A percentile compares a stretch with the other conserved stretches of the same genome.
phyloP scores from a whole-genome alignment of 2,888 invertebrate species.

The Drepana falcataria region DNA sequence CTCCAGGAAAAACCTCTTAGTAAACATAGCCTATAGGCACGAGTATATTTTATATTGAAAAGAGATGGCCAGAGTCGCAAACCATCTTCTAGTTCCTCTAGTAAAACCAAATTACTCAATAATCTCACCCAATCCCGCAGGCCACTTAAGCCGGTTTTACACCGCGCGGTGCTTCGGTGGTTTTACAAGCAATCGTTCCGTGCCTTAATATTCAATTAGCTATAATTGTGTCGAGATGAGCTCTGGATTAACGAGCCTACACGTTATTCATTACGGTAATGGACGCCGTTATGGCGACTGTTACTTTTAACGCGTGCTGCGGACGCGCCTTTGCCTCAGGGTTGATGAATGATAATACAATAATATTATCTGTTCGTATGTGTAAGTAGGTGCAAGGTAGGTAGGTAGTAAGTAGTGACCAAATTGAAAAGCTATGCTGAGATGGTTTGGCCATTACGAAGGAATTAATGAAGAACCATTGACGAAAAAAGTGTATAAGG shows the following conservation, averaged over 20 bases:
- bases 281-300: slow-evolving; percentile 56
- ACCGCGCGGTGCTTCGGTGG: slow-evolving; percentile 33
- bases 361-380: not conserved
- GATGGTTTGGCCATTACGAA: too few relatives aligned
- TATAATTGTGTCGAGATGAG: slow-evolving; percentile 59
- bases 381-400: too few relatives aligned
- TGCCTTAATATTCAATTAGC: slow-evolving; percentile 69
- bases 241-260: slow-evolving; percentile 52
- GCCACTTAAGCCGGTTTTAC: slow-evolving; percentile 22
- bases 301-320: slow-evolving; percentile 51
- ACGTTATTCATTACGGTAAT: slow-evolving; percentile 71
- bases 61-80: not conserved
- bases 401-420: too few relatives aligned
- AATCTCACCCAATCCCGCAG: slow-evolving; percentile 1
- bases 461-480: too few relatives aligned
- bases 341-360: slow-evolving; percentile 4
- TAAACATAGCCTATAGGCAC: too few relatives aligned
- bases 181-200: slow-evolving; percentile 64
- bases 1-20: too few relatives aligned
- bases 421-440: too few relatives aligned
- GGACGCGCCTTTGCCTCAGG: slow-evolving; percentile 22
- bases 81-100: not conserved
- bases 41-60: too few relatives aligned
- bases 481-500: too few relatives aligned
- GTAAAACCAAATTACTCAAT: not conserved